Evolutionary conservation across 1,140 invertebrate species (phyloP), one percentile per base, ranked within the genome.

Genomic region (Drosophila subobscura): DNA sequence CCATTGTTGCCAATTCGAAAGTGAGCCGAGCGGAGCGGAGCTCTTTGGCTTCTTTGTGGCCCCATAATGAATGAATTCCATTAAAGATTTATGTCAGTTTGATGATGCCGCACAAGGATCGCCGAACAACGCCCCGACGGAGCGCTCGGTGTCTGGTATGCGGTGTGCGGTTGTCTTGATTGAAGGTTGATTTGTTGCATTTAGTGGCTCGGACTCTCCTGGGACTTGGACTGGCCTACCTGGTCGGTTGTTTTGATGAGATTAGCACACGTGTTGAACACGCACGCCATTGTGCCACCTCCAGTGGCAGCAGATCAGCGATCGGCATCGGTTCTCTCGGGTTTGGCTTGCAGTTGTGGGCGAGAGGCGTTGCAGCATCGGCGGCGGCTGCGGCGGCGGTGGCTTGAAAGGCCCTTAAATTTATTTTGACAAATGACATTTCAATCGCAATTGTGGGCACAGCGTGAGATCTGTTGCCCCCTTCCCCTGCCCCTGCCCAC

Each of bases 361-460:
- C 7, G 37, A 25, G 23, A 37, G 71, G 76, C 60, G 80, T 76
- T 67, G 46, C 60, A 49, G 59, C 79, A 79, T 73, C 68, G 49
- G 64, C 33, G 10, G 27, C 79, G 84, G 77, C 68, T 46, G 64
- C 33, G 8, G 27, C 1, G 27, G 27, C 27, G 27, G 27, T 7
- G 42, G 64, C 81, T 74, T 85, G 61, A 80, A 80, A 89, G 72
- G 65, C 77, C 58, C 70, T 75, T 90, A 65, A 90, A 91, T 88
- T 90, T 91, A 90, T 89, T 91, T 90, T 91, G 89, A 91, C 89
- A 91, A 89, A 90, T 91, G 89, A 91, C 89, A 89, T 80, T 89
- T 89, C 89, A 89, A 89, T 88, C 78, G 83, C 76, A 83, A 79
- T 88, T 89, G 79, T 66, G 52, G 41, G 40, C 77, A 58, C 79